Percentiles rank a stretch among this genome's conserved stretches.
Evolutionary conservation across 2,113 vertebrate species (phyloP).

Genomic region (Miniopterus natalensis): DNA sequence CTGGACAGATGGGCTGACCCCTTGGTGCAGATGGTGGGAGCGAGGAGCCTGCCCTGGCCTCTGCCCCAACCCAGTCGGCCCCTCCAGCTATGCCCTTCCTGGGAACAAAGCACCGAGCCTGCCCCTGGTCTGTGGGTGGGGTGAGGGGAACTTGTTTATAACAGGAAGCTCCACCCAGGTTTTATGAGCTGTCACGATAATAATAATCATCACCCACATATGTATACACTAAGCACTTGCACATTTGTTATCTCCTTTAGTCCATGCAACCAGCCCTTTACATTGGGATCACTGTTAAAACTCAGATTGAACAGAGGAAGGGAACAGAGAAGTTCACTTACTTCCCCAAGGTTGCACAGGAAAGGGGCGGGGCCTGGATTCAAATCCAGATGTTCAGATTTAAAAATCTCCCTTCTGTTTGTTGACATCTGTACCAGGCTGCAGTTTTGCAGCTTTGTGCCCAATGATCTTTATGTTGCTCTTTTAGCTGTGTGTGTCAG

Average conservation of each 20-base stretch:
- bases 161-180: slow-evolving; percentile 37
- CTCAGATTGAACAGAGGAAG: neutral
- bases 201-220: slow-evolving; percentile 30
- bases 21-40: slow-evolving; percentile 87
- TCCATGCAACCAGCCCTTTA: neutral
- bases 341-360: slow-evolving; percentile 35
- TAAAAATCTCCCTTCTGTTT: neutral
- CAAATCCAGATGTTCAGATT: neutral
- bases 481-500: neutral
- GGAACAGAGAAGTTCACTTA: slow-evolving; percentile 25
- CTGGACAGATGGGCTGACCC: slow-evolving; percentile 87
- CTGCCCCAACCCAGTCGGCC: slow-evolving; percentile 61
- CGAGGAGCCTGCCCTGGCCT: slow-evolving; percentile 46
- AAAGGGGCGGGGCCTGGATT: neutral
- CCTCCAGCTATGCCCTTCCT: slow-evolving; percentile 67
- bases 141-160: slow-evolving; percentile 36
- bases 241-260: slow-evolving; percentile 15
- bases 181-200: slow-evolving; percentile 49
- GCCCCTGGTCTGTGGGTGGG: neutral
- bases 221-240: slow-evolving; percentile 3
- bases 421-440: neutral
- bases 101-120: slow-evolving; percentile 83
- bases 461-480: neutral
- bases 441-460: neutral
- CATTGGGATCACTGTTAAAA: neutral